Evolutionary conservation across 2,113 vertebrate genomes (phyloP), one percentile per base, ranked within the genome.

Genomic region (Thamnophis sirtalis): DNA sequence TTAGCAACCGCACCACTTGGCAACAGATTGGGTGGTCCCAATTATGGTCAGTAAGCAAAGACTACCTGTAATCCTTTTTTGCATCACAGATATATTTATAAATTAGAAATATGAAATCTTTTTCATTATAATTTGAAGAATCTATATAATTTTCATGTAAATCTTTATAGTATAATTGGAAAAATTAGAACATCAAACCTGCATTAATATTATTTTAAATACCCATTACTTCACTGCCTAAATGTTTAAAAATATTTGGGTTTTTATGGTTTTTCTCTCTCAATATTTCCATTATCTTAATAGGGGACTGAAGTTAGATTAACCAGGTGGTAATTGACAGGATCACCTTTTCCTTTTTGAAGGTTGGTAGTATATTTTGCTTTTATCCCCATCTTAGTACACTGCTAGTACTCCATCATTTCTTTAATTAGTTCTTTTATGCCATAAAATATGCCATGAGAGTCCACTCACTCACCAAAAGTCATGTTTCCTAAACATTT

Each of bases 301-400:
- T 84, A 91, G 90, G 22, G 86, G 60, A 13, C 26, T 93, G 22
- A 91, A 92, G 54, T 84, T 92, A 0, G 90, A 43, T 89, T 94
- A 92, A 92, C 24, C 90, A 89, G 50, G 88, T 86, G 87, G 54
- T 91, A 93, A 93, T 87, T 93, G 26, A 38, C 58, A 87, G 84
- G 92, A 90, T 93, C 89, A 92, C 88, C 51, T 43, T 90, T 90
- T 80, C 73, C 56, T 93, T 90, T 92, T n/a, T 92, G 87, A 95
- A 93, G 80, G 5, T 92, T 95, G 49, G 84, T 95, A 93, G 60
- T 49, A 53, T 1, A 1, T 87, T 50, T 21, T 60, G 86, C 0
- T 92, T 80, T 80, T 89, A 21, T 84, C 19, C 50, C 54, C 93
- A 90, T 89, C 26, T 50, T 60, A 21, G 10, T 92, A 53, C 0